phyloP scores from a whole-genome alignment of 92 coral and sea anemone genomes.

The Anthopleura xanthogrammica region DNA sequence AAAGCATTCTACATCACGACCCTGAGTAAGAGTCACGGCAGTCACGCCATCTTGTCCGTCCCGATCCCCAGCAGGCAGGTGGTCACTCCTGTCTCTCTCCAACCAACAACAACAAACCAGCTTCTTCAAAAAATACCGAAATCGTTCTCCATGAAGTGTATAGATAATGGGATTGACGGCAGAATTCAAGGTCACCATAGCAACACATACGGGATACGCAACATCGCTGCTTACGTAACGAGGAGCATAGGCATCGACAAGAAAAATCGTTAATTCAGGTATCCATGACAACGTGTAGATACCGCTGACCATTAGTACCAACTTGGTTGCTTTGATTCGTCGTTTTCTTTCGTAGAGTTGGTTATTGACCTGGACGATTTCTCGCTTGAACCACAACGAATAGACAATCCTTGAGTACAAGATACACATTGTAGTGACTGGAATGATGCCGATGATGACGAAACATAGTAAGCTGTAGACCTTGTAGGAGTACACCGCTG shows the following conservation, averaged over 20 bases:
- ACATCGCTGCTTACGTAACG: slow-evolving; percentile 24
- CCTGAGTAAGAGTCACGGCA: too few species aligned
- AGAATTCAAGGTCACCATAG: slow-evolving; percentile 64
- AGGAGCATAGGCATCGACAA: slow-evolving; percentile 44
- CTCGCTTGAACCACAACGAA: slow-evolving; percentile 47
- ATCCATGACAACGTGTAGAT: slow-evolving; percentile 63
- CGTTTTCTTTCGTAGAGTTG: slow-evolving; percentile 30
- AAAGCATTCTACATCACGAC: too few species aligned
- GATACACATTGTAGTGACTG: slow-evolving; percentile 25
- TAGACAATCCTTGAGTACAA: slow-evolving; percentile 34
- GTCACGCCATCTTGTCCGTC: too few species aligned
- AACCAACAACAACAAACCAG: too few species aligned
- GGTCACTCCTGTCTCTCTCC: too few species aligned
- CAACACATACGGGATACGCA: slow-evolving; percentile 62
- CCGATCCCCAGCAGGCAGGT: too few species aligned
- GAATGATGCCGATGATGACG: slow-evolving; percentile 38
- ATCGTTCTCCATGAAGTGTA: slow-evolving; percentile 53
- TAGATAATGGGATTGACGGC: slow-evolving; percentile 65
- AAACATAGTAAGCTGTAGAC: slow-evolving; percentile 34
- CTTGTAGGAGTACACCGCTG: slow-evolving; percentile 31
- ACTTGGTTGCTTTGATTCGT: slow-evolving; percentile 45
- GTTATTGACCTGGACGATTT: slow-evolving; percentile 27
- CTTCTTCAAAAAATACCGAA: slow-evolving; percentile 20
- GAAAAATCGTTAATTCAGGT: slow-evolving; percentile 39
- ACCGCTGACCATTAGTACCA: slow-evolving; percentile 57